Evolutionary conservation across 2,113 vertebrate genomes (phyloP).

Genomic region (Peucedramus taeniatus): DNA sequence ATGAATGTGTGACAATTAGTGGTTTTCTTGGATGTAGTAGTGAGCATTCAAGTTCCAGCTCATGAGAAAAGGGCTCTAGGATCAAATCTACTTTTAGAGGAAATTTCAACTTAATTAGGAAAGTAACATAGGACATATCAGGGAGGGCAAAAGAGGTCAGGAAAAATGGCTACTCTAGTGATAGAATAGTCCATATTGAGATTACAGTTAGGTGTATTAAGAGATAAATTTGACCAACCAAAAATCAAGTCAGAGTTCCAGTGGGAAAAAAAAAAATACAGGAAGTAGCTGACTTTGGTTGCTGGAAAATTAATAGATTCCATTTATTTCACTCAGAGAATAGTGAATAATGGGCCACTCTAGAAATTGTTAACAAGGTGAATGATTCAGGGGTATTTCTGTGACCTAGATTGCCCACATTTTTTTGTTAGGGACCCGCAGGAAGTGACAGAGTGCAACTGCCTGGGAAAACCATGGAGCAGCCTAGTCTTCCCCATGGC

Average conservation of each 20-base stretch:
- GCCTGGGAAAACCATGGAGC: not conserved
- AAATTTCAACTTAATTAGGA: not conserved
- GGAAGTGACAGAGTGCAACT: not conserved
- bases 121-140: not conserved
- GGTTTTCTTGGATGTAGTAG: not conserved
- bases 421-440: not conserved
- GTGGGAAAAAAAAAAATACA: not conserved
- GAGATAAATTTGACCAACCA: not conserved
- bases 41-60: not conserved
- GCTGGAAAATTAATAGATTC: not conserved
- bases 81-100: not conserved
- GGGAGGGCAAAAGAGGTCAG: not conserved
- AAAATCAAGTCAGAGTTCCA: not conserved
- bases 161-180: not conserved
- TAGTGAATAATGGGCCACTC: not conserved
- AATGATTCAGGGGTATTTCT: not conserved
- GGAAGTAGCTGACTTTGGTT: not conserved
- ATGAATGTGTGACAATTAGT: not conserved
- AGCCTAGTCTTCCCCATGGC: fast-evolving
- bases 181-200: not conserved
- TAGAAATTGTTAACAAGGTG: not conserved
- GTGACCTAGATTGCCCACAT: not conserved
- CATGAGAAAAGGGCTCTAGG: not conserved
- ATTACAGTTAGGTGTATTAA: not conserved
- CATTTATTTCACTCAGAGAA: not conserved